Percentiles rank a stretch among this genome's conserved stretches.
These are phyloP conservation scores for Oligia fasciuncula DNA, from an alignment of 2,888 invertebrate genomes.

Conservation along the genomic window DNA sequence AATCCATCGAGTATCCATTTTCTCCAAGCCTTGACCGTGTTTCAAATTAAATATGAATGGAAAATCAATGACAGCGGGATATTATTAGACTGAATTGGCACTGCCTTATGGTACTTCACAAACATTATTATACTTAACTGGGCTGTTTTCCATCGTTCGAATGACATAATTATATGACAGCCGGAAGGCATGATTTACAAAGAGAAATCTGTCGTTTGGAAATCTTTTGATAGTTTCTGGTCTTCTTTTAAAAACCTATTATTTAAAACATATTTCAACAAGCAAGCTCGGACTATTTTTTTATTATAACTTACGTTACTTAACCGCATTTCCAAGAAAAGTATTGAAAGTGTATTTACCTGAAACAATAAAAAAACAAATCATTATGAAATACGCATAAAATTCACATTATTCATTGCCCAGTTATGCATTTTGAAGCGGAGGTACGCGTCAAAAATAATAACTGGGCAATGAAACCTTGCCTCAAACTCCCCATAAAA, in stretches of 20 bases:
- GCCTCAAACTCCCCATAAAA: background rate
- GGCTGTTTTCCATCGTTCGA: background rate
- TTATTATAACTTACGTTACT: background rate
- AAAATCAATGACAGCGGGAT: conserved; percentile 27
- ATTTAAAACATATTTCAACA: background rate
- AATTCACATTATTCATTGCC: background rate
- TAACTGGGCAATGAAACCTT: too few relatives aligned
- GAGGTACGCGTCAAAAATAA: background rate
- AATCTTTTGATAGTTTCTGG: background rate
- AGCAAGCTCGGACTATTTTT: background rate
- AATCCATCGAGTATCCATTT: background rate
- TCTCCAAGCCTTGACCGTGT: background rate
- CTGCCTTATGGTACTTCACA: conserved; percentile 40
- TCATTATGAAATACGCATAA: background rate
- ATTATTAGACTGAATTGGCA: conserved; percentile 20
- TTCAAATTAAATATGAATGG: conserved; percentile 4
- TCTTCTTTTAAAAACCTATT: background rate
- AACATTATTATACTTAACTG: background rate
- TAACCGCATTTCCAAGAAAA: background rate
- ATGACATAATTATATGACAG: conserved; percentile 6
- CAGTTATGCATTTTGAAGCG: too few relatives aligned
- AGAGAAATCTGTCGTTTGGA: background rate
- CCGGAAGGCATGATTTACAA: background rate
- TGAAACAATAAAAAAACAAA: conserved; percentile 49
- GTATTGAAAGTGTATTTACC: conserved; percentile 44